Base-by-base conservation (phyloP, 2,113 vertebrate species). In the Otis tarda region DNA sequence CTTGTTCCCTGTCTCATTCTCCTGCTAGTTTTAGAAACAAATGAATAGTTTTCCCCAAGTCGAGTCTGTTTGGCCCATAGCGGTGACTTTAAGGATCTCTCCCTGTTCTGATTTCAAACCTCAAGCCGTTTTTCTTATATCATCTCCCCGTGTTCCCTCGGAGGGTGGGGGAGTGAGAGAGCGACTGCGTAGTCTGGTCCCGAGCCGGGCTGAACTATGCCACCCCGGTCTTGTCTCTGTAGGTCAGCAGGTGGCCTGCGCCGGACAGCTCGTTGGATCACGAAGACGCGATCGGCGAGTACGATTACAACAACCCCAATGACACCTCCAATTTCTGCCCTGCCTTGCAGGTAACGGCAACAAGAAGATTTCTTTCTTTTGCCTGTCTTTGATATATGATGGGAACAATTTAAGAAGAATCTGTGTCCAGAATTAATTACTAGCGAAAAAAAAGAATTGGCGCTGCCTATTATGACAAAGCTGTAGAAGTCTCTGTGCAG, bases 261-360 rank as follows among this genome's bases (percentile, higher is more conserved):
- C 97, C 96, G 7, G 90, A 70, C 37, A 56, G 91, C 37, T 95
- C 92, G 0, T 95, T 98, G 25, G 98, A 98, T 50, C 97, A 97
- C 0, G 98, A 98, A 22, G 99, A 98, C 28, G 98, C 97, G 10
- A 98, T 99, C 1, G 98, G 96, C 33, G 98, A 99, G 41, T 99
- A 99, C 6, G 97, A 99, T 94, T 99, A 99, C 94, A 97, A 99
- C 96, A 99, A 99, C 49, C 98, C 99, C 83, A 99, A 98, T 0
- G 99, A 99, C 84, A 99, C 98, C 23, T 98, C 98, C 87, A 98
- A 99, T 97, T 99, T 99, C 97, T 99, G 99, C 91, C 99, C 99
- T 9, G 98, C 98, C 4, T 81, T 98, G 37, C 97, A 99, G 99
- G 99, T 99, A 39, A 84, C 59, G 7, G 10, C 14, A 41, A n/a